Evolutionary conservation across 2,888 invertebrate species (phyloP).

Genomic region (Cataglyphis altisquamis): DNA sequence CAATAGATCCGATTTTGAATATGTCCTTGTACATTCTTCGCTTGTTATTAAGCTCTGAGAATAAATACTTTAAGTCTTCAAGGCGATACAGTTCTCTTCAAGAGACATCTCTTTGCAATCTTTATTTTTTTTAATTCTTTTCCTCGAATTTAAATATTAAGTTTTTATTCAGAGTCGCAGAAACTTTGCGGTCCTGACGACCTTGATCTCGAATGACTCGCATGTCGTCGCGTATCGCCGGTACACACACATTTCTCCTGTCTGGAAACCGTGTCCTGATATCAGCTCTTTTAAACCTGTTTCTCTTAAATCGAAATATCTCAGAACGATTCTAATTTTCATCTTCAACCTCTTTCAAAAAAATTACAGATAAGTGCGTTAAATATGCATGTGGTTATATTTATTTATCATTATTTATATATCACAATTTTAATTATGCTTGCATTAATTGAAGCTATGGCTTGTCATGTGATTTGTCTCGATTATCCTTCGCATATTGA

Average conservation of each 20-base stretch:
- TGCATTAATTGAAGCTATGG: not conserved
- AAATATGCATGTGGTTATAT: not conserved
- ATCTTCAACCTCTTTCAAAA: not conserved
- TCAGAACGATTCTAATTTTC: not conserved
- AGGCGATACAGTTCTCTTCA: not conserved
- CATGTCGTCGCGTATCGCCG: not conserved
- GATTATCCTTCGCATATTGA: not conserved
- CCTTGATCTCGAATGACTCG: slow-evolving; percentile 57
- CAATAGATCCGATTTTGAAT: not conserved
- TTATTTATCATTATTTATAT: not conserved
- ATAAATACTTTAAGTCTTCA: not conserved
- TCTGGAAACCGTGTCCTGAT: not conserved
- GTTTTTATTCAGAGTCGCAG: slow-evolving; percentile 20
- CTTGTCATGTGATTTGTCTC: not conserved
- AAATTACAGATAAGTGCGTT: not conserved
- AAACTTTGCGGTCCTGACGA: slow-evolving; percentile 47
- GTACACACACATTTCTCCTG: slow-evolving; percentile 32
- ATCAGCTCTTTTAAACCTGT: not conserved
- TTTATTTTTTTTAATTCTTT: not conserved
- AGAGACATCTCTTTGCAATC: not conserved
- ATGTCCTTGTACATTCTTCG: not conserved
- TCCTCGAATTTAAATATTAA: not conserved
- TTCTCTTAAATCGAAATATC: not conserved
- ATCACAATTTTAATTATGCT: not conserved
- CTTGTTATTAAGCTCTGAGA: not conserved